Base-by-base conservation (phyloP, 1,140 invertebrate genomes). In the Drosophila serrata region DNA sequence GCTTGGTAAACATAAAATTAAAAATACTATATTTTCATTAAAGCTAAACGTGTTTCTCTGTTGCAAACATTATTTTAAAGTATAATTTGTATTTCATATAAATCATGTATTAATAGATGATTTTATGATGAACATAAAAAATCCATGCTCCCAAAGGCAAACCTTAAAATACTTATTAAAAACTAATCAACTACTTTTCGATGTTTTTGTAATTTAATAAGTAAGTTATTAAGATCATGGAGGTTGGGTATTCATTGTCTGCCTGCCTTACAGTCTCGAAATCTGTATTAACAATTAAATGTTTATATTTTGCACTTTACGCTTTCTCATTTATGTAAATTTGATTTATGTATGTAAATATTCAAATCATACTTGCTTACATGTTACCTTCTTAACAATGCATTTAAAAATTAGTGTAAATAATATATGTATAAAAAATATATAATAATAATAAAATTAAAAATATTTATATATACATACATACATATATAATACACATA, bases 371-470 rank as follows among this genome's bases (percentile, higher is more conserved):
- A 19, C 48, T 13, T 33, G 29, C 29, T 33, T 51, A 51, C 9
- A 51, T 33, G 27, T 49, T 49, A 31, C 27, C 27, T 17, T 29
- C 46, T 17, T 31, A 6, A 19, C 13, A 51, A 51, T 33, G 29
- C 48, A 51, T 51, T 51, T 51, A 33, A 51, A 19, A 33, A 51
- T 33, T 33, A 19, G 11, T 51, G 48, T 51, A 33, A 33, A 51
- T 33, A 51, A 19, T 11, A 13, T 27, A 3, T n/a, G n/a, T 31
- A 49, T 17, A 17, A 46, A n/a, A 24, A 29, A 48, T n/a, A 24
- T 3, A 24, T 24, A 24, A n/a, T n/a, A 24, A 24, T 3, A 48
- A n/a, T 12, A 4, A 46, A 13, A 45, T 17, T 31, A 24, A 13
- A 24, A 12, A 46, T 15, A 24, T 8, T 1, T 27, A 24, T 27